Base-by-base conservation (phyloP, 2,888 invertebrate species). In the Ophion ellenae region DNA sequence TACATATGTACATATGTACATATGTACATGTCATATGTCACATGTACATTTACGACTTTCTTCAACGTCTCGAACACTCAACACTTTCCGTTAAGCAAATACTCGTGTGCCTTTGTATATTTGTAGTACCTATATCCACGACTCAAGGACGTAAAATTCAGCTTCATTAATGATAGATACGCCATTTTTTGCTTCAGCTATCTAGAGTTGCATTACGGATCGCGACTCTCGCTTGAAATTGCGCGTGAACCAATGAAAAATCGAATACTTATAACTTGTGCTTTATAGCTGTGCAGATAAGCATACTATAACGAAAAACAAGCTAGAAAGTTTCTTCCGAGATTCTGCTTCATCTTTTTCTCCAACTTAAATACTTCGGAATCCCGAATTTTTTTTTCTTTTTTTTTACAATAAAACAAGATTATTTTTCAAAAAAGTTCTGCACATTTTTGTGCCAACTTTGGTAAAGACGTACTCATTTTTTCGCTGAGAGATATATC, bases 81-180 rank as follows among this genome's bases (percentile, higher is more conserved):
- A 66, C 47, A 83, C 83, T 86, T 74, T 78, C 80, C 36, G 74
- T 83, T 83, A 14, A 70, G 81, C 77, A 86, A 86, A 86, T 20
- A 85, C 20, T 20, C 53, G n/a, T 32, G 28, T 32, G 3, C 4
- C 20, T 64, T 63, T 53, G 32, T 28, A 24, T 9, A 17, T 53
- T 28, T 71, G 28, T 61, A 36, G 10, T 40, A 20, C 32, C 9
- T 74, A 14, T 32, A 57, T 17, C 5, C 20, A 61, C 10, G 11
- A 40, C 40, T 20, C 3, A 40, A 74, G 24, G 73, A 40, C 61
- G 59, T 61, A 24, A 61, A 24, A 20, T 40, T 74, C 5, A 24
- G n/a, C n/a, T 47, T 10, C 17, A 57, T 11, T 24, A 53, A 36
- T 3, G 47, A 32, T 11, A 20, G 53, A 32, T 53, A 20, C 53